A percentile compares a stretch with the other conserved stretches of the same genome.
Evolutionary conservation across 2,113 vertebrate species (phyloP).

Genomic region (Catharus minimus): DNA sequence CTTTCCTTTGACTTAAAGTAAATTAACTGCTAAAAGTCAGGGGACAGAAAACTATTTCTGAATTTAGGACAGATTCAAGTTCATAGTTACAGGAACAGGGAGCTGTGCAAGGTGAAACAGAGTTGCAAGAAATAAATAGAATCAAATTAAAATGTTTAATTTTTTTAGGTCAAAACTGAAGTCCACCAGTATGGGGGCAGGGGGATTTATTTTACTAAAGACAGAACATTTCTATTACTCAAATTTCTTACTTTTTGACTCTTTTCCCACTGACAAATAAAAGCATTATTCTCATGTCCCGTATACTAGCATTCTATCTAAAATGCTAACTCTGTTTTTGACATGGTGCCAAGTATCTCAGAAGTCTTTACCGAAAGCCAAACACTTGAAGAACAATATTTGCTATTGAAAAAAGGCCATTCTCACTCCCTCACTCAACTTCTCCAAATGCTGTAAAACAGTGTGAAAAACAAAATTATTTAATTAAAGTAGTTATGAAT

Average conservation of each 20-base stretch:
- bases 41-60: constrained; percentile 10
- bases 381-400: neutral
- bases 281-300: neutral
- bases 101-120: neutral
- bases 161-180: neutral
- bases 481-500: neutral
- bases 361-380: neutral
- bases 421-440: neutral
- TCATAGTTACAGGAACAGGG: neutral
- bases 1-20: neutral
- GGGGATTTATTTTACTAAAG: neutral
- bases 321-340: neutral
- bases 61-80: constrained; percentile 9
- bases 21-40: neutral
- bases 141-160: neutral
- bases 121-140: neutral
- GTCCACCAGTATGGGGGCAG: accelerated
- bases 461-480: neutral
- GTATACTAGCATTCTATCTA: neutral
- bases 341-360: neutral
- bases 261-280: neutral
- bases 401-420: neutral
- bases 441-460: neutral
- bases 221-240: neutral
- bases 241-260: neutral